phyloP scores from a whole-genome alignment of 2,888 invertebrate genomes.

The Plebejus anna region DNA sequence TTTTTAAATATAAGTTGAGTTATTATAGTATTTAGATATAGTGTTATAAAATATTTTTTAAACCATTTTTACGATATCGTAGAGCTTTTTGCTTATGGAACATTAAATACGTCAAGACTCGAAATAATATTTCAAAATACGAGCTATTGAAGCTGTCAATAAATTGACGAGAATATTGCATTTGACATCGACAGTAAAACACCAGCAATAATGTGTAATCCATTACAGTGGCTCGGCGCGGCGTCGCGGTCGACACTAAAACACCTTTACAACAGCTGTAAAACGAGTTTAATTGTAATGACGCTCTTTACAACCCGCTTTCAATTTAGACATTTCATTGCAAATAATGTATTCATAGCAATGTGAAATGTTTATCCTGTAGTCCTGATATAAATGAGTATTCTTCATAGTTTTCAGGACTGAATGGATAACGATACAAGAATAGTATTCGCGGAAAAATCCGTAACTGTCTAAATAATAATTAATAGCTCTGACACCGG shows the following conservation, averaged over 20 bases:
- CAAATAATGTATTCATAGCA: neutral
- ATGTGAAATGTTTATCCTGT: neutral
- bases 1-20: no score
- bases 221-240: neutral
- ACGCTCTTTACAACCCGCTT: neutral
- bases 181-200: constrained; percentile 5
- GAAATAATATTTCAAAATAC: neutral
- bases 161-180: constrained; percentile 8
- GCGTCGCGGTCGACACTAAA: constrained; percentile 13
- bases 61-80: no score
- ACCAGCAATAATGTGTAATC: constrained; percentile 9
- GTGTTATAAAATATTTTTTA: no score
- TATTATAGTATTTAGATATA: no score
- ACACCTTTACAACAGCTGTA: constrained; percentile 5
- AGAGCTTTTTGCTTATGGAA: no score
- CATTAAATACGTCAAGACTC: neutral
- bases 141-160: neutral
- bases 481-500: no score
- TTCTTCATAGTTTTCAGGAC: neutral
- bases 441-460: no score
- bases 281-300: neutral
- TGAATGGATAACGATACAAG: no score
- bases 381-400: neutral
- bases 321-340: neutral
- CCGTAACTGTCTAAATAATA: no score